Evolutionary conservation across 2,888 invertebrate genomes (phyloP).

Genomic region (Bedellia somnulentella): DNA sequence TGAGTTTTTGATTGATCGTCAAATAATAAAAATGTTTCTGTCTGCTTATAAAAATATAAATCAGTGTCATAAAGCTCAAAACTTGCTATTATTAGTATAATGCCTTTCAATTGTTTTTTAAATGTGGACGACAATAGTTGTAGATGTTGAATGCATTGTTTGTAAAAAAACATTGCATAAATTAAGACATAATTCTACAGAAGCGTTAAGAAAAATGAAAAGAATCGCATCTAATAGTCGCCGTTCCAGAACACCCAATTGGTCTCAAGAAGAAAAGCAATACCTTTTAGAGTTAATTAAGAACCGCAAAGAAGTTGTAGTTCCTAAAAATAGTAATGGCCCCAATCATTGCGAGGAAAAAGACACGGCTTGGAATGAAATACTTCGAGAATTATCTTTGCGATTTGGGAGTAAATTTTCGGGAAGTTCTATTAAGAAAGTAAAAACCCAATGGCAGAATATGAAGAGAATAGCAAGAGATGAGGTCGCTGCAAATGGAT

Average conservation of each 20-base stretch:
- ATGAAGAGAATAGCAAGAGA: constrained; percentile 53
- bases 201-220: constrained; percentile 31
- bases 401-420: constrained; percentile 42
- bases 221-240: constrained; percentile 27
- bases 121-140: constrained; percentile 51
- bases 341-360: constrained; percentile 48
- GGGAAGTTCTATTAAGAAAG: constrained; percentile 41
- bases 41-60: too few species aligned
- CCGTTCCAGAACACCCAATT: constrained; percentile 44
- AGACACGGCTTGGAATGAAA: constrained; percentile 48
- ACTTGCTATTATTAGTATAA: too few species aligned
- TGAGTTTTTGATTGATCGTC: constrained; percentile 1
- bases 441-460: constrained; percentile 55
- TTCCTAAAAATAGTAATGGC: constrained; percentile 39
- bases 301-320: constrained; percentile 38
- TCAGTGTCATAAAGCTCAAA: too few species aligned
- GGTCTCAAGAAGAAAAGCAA: constrained; percentile 49
- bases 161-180: constrained; percentile 56
- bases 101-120: constrained; percentile 48
- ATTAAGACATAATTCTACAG: constrained; percentile 33
- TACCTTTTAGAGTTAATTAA: constrained; percentile 47
- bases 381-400: constrained; percentile 27
- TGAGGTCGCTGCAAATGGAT: constrained; percentile 32
- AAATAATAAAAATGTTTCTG: too few species aligned
- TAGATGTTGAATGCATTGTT: constrained; percentile 54